Conservation (phyloP, 1,140 invertebrate genomes). For the Leptopilina clavipes region DNA sequence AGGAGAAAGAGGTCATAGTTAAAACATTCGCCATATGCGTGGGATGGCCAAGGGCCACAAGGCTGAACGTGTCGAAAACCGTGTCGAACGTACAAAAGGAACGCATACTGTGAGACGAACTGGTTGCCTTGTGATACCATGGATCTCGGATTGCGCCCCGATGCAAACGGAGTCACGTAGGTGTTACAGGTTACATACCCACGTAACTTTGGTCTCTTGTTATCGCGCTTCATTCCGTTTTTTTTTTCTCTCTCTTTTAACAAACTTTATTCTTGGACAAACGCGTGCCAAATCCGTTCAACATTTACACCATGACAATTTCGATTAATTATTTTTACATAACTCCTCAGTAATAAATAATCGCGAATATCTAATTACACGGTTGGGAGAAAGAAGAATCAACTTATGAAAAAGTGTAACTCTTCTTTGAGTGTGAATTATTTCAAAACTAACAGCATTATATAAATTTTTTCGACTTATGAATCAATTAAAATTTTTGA, state of each 20-base stretch:
- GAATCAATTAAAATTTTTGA: too few species aligned
- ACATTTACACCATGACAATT: neutral
- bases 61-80: constrained; percentile 27
- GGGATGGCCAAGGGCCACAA: constrained; percentile 28
- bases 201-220: constrained; percentile 49
- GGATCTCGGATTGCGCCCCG: constrained; percentile 30
- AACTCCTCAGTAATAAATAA: neutral
- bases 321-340: neutral
- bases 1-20: constrained; percentile 29
- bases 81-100: constrained; percentile 31
- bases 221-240: constrained; percentile 35
- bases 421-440: too few species aligned
- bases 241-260: neutral
- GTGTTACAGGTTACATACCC: constrained; percentile 52
- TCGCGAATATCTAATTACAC: too few species aligned
- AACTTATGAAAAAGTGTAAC: too few species aligned
- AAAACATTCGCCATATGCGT: constrained; percentile 30
- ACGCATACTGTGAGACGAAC: constrained; percentile 23
- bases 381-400: too few species aligned
- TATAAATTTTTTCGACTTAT: too few species aligned
- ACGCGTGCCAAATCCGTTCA: constrained; percentile 39
- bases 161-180: constrained; percentile 52
- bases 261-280: constrained; percentile 25
- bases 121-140: constrained; percentile 26
- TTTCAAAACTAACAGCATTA: too few species aligned